phyloP scores from a whole-genome alignment of 2,888 invertebrate species.

The Eupithecia exiguata region DNA sequence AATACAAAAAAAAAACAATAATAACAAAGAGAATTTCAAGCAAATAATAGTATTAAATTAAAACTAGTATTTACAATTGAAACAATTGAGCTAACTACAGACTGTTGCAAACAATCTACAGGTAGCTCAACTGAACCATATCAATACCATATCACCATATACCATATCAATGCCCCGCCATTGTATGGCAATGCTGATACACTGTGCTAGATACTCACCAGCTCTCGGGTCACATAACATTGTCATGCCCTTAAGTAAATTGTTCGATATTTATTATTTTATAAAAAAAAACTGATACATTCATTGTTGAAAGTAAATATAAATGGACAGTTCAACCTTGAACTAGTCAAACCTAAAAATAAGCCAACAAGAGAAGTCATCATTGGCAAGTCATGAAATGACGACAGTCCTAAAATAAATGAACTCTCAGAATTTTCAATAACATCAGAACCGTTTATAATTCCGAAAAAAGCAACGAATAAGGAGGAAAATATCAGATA shows the following conservation, averaged over 20 bases:
- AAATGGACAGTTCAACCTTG: neutral
- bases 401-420: constrained; percentile 8
- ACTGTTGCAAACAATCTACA: no score
- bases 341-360: constrained; percentile 12
- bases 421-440: neutral
- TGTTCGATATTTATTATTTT: neutral
- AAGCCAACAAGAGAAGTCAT: constrained; percentile 38
- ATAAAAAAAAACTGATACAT: neutral
- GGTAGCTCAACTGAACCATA: no score
- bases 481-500: neutral
- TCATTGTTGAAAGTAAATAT: neutral
- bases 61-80: no score
- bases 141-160: no score
- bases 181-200: no score
- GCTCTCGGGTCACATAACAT: neutral
- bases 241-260: neutral
- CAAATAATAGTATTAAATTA: no score
- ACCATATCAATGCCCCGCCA: no score
- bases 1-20: no score
- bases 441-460: neutral
- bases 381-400: constrained; percentile 27
- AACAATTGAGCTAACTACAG: no score
- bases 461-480: neutral
- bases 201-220: no score
- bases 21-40: no score